Base-by-base conservation (phyloP, 2,888 invertebrate genomes). In the Sipha maydis region DNA sequence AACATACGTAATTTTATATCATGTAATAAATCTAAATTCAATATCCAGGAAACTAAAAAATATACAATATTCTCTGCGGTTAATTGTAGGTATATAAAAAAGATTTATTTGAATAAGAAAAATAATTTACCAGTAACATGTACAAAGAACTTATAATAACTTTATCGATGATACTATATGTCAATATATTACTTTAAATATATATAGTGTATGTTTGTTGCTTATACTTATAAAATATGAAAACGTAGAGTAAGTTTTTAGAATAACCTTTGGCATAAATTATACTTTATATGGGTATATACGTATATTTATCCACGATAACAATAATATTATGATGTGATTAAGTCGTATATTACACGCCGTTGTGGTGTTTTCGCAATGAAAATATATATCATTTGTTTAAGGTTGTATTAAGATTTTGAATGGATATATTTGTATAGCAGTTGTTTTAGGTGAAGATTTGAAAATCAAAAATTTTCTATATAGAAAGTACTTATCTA, bases 391-490 rank as follows among this genome's bases (percentile, higher is more conserved):
- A 19, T 61, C 25, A 31, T 78, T 69, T 41, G 67, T 48, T 69
- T 41, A 82, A 82, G 82, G 82, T 82, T 82, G 82, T 28, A 34
- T 82, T 69, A 28, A 48, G 41, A 48, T 69, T 21, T 69, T 21
- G 41, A 3, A 28, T 28, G 11, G 38, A n/a, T 28, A 28, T 67
- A 19, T 41, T 75, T 75, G 34, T 75, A 41, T 3, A 75, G 11
- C 41, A 5, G n/a, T 38, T 48, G 21, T 69, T 41, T 69, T 28
- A 41, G 69, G 1, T 14, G 48, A 48, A 71, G 69, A 69, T n/a
- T 41, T 38, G 83, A 54, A 73, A 61, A 69, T 54, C 54, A 25
- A 11, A 25, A 83, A 71, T 83, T 71, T 83, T 83, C 54, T 83
- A 25, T 71, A 25, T 17, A 25, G 8, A 8, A 48, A 71, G 21